Percentiles rank a stretch among this genome's conserved stretches.
phyloP scores from a whole-genome alignment of 2,888 invertebrate genomes.

The Oscheius sp. region DNA sequence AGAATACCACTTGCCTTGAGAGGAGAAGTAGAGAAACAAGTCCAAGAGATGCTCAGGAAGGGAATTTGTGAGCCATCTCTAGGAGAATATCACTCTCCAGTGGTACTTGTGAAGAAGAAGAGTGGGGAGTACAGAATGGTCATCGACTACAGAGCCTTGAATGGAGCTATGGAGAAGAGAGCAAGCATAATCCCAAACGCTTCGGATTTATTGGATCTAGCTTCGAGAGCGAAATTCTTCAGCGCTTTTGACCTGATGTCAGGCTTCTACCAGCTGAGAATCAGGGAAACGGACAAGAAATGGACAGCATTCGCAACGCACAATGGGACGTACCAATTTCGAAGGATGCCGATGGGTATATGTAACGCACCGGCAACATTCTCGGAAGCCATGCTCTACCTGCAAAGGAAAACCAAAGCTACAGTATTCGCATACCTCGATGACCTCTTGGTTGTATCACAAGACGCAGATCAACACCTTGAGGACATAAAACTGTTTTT shows the following conservation, averaged over 20 bases:
- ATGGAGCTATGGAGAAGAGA: slow-evolving; percentile 22
- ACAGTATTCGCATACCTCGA: slow-evolving; percentile 40
- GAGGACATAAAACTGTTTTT: slow-evolving; percentile 43
- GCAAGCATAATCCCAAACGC: slow-evolving; percentile 23
- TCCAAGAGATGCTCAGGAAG: slow-evolving; percentile 32
- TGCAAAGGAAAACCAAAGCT: background rate
- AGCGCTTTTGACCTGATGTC: slow-evolving; percentile 35
- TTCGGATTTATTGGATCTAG: slow-evolving; percentile 4
- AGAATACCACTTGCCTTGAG: slow-evolving; percentile 27
- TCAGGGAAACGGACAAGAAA: slow-evolving; percentile 29
- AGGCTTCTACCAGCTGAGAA: slow-evolving; percentile 44
- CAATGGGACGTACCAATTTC: slow-evolving; percentile 39
- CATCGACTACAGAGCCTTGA: slow-evolving; percentile 26
- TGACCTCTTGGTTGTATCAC: slow-evolving; percentile 38
- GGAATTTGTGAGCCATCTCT: no score
- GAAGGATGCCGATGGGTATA: slow-evolving; percentile 45
- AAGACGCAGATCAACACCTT: slow-evolving; percentile 39
- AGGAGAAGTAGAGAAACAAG: slow-evolving; percentile 34
- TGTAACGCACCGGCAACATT: slow-evolving; percentile 36
- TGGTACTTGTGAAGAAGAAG: slow-evolving; percentile 35
- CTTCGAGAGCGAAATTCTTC: slow-evolving; percentile 28
- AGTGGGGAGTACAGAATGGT: no score
- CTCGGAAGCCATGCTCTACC: no score
- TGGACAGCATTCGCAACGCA: slow-evolving; percentile 45
- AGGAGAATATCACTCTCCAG: no score